phyloP scores from a whole-genome alignment of 2,888 invertebrate species.

The Capitulum mitella region DNA sequence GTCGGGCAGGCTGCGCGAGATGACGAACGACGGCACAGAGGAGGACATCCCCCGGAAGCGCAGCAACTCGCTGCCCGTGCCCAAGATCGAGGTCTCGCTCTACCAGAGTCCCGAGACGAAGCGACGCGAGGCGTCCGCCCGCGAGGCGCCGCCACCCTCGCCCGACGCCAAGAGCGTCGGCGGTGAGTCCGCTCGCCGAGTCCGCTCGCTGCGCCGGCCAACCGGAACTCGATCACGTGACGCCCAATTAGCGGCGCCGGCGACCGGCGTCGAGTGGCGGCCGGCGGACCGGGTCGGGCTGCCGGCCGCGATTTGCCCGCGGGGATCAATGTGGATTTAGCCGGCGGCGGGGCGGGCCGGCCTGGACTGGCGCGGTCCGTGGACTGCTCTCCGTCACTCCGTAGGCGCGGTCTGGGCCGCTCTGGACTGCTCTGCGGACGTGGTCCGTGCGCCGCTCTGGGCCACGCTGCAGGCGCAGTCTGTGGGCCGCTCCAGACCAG shows the following conservation, averaged over 20 bases:
- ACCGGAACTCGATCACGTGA: neutral
- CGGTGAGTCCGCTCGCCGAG: too few species aligned
- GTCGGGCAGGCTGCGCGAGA: constrained; percentile 32
- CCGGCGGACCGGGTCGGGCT: neutral
- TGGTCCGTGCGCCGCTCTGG: too few species aligned
- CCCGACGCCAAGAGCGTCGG: constrained; percentile 33
- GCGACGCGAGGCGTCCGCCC: constrained; percentile 29
- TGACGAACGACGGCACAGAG: constrained; percentile 31
- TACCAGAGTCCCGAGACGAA: constrained; percentile 31
- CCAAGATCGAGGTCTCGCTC: constrained; percentile 76
- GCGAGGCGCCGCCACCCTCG: constrained; percentile 34
- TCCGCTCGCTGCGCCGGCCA: too few species aligned
- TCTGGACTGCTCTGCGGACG: too few species aligned
- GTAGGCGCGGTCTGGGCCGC: too few species aligned
- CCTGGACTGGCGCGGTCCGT: too few species aligned
- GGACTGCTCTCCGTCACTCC: too few species aligned
- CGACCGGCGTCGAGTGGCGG: neutral
- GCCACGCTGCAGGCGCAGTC: too few species aligned
- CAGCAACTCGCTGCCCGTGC: constrained; percentile 87
- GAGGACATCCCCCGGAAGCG: constrained; percentile 63
- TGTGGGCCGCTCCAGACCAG: too few species aligned
- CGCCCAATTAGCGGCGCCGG: neutral
- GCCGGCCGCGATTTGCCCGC: too few species aligned
- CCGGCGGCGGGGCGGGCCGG: too few species aligned
- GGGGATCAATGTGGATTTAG: too few species aligned